Evolutionary conservation across 2,113 vertebrate species (phyloP).

Genomic region (Machaerirhynchus nigripectus): DNA sequence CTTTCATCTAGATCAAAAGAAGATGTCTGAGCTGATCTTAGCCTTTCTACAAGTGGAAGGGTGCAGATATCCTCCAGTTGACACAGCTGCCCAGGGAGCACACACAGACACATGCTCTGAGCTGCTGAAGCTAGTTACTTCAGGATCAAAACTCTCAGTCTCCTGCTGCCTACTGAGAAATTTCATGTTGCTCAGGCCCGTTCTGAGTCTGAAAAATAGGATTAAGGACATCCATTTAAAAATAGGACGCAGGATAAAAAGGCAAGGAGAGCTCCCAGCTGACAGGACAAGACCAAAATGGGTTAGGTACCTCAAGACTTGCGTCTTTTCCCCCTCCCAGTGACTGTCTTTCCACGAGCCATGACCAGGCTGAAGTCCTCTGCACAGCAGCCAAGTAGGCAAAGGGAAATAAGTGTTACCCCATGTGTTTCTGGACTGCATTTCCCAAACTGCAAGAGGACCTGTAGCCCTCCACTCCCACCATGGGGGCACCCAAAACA

Average conservation of each 20-base stretch:
- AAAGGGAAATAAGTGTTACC: not conserved
- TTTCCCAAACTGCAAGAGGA: not conserved
- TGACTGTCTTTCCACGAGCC: not conserved
- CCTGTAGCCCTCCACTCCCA: not conserved
- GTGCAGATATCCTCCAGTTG: not conserved
- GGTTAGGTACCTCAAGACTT: not conserved
- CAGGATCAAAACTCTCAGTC: not conserved
- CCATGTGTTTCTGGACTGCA: not conserved
- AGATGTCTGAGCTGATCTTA: not conserved
- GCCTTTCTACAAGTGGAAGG: not conserved
- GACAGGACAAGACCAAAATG: not conserved
- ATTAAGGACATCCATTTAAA: not conserved
- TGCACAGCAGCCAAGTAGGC: not conserved
- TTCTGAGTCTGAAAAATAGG: not conserved
- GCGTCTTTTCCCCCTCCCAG: not conserved
- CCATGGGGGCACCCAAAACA: not conserved
- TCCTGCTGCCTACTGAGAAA: not conserved
- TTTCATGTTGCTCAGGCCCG: not conserved
- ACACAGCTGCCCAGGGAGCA: not conserved
- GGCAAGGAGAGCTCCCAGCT: not conserved
- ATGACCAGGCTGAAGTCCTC: not conserved
- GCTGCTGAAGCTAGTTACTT: not conserved
- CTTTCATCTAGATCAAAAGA: slow-evolving; percentile 20
- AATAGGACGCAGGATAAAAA: not conserved
- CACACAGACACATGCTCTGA: not conserved